Evolutionary conservation across 2,888 invertebrate genomes (phyloP).

Genomic region (Sinodicranocentrus sp.): DNA sequence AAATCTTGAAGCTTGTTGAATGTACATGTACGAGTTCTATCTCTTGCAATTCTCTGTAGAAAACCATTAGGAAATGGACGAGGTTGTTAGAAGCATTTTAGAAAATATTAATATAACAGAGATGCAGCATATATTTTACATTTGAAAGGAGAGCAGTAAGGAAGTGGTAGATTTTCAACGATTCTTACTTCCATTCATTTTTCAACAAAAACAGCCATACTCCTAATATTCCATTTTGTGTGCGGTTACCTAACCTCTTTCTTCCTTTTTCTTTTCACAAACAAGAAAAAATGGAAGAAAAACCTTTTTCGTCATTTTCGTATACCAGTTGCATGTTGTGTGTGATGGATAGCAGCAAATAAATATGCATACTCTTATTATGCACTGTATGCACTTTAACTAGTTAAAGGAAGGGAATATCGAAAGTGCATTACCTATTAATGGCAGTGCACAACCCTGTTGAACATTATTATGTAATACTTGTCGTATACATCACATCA

Average conservation of each 20-base stretch:
- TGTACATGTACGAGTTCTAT: too few relatives aligned
- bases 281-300: not conserved
- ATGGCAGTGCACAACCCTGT: too few relatives aligned
- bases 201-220: not conserved
- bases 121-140: not conserved
- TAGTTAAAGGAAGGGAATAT: too few relatives aligned
- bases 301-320: not conserved
- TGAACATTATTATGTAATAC: conserved; percentile 5
- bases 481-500: conserved; percentile 1
- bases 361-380: not conserved
- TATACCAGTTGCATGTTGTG: not conserved
- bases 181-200: not conserved
- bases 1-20: too few relatives aligned
- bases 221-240: conserved; percentile 4
- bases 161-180: not conserved
- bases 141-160: conserved; percentile 5
- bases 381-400: too few relatives aligned
- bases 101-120: not conserved
- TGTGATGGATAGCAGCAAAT: too few relatives aligned
- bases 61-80: not conserved
- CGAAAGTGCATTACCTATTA: too few relatives aligned
- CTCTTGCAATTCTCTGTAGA: not conserved
- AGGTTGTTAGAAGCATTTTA: too few relatives aligned
- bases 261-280: conserved; percentile 18
- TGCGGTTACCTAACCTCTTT: conserved; percentile 42